Conservation (phyloP, 2,113 vertebrate species). For the Perca flavescens region DNA sequence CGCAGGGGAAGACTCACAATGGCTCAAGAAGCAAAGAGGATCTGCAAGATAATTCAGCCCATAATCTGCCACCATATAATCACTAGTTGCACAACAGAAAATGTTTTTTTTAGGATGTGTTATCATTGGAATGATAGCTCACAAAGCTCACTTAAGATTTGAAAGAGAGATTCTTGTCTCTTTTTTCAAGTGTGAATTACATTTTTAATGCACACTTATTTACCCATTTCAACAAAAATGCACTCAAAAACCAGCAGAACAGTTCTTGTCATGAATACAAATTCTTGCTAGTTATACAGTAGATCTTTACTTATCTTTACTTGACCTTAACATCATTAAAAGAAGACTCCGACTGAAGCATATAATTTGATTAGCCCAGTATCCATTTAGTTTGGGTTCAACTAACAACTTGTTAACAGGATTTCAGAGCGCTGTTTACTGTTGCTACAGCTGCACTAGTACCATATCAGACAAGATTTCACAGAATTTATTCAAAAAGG, state of each 20-base stretch:
- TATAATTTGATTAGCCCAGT: slow-evolving; percentile 9
- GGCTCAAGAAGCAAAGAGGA: slow-evolving; percentile 50
- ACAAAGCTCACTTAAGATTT: background rate
- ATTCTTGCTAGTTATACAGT: background rate
- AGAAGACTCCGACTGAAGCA: background rate
- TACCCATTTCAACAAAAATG: background rate
- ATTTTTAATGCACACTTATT: background rate
- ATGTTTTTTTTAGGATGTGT: background rate
- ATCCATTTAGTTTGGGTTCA: slow-evolving; percentile 16
- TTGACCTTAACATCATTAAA: slow-evolving; percentile 18
- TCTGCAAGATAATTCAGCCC: slow-evolving; percentile 22
- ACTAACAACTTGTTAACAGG: slow-evolving; percentile 29
- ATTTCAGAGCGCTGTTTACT: slow-evolving; percentile 31
- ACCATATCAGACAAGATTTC: no score
- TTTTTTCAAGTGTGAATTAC: background rate
- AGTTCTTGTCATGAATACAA: background rate
- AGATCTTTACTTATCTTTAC: background rate
- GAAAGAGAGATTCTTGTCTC: background rate
- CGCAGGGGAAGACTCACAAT: background rate
- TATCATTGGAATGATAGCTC: background rate
- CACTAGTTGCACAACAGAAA: background rate
- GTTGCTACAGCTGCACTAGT: background rate
- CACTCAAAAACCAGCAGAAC: background rate
- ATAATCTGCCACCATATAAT: slow-evolving; percentile 53
- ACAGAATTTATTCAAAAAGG: no score